Evolutionary conservation across 1,140 invertebrate species (phyloP), one percentile per base, ranked within the genome.

Genomic region (Nomia melanderi): DNA sequence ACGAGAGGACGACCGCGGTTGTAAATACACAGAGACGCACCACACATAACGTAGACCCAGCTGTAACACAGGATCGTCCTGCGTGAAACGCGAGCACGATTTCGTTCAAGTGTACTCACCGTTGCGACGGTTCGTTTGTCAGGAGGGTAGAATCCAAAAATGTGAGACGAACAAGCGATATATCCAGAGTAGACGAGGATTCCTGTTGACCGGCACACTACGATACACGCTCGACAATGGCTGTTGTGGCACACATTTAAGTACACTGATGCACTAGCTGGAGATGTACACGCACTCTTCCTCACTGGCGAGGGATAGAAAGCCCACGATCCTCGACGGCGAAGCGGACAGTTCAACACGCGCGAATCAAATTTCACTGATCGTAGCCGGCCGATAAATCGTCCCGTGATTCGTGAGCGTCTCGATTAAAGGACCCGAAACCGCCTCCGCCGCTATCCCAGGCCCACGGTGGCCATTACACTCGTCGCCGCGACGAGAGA

Each of bases 141-240:
- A 31, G 1, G 12, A 53, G 41, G 56, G 66, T 79, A 74, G 71
- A 74, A 83, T 83, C 81, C 77, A 53, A 50, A 78, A 47, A 33
- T 56, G 53, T 53, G 44, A 56, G 23, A 56, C 63, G 44, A 64
- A 47, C 57, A 33, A 33, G 27, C 44, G 67, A 69, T 76, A 70
- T 63, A 78, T 78, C 77, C 77, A 78, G 53, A 41, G 54, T 78
- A 31, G 25, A 63, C 23, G 36, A 25, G 8, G 23, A 50, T 60
- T n/a, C n/a, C 50, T 31, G 60, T 4, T 36, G 72, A 79, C 63
- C 72, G 77, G 63, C 72, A 76, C 83, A 76, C 83, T 76, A 76
- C 64, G 72, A 86, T 79, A 73, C 70, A 85, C 83, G 81, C 77
- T 86, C 77, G 84, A 82, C 76, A 70, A 85, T 81, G 84, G 79